Evolutionary conservation across 2,113 vertebrate species (phyloP).

Genomic region (human (Homo sapiens)): GRCh38 chr21:17238501-17239000

Average conservation of each 20-base stretch:
- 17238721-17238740: constrained; percentile 13
- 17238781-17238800: neutral
- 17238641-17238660: neutral
- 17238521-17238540: neutral
- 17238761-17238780: neutral
- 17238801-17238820: neutral
- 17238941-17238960: neutral
- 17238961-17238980: neutral
- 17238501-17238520: neutral
- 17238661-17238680: neutral
- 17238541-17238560: neutral
- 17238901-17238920: neutral
- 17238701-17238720: neutral
- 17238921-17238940: neutral
- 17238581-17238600: neutral
- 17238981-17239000: neutral
- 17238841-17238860: neutral
- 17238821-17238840: neutral
- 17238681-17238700: constrained; percentile 14
- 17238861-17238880: neutral
- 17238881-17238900: neutral
- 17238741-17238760: neutral
- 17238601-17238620: neutral
- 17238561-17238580: neutral
- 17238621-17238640: constrained; percentile 26